A percentile compares a stretch with the other conserved stretches of the same genome.
phyloP scores from a whole-genome alignment of 2,113 vertebrate species.

The Mesembrinibis cayennensis region DNA sequence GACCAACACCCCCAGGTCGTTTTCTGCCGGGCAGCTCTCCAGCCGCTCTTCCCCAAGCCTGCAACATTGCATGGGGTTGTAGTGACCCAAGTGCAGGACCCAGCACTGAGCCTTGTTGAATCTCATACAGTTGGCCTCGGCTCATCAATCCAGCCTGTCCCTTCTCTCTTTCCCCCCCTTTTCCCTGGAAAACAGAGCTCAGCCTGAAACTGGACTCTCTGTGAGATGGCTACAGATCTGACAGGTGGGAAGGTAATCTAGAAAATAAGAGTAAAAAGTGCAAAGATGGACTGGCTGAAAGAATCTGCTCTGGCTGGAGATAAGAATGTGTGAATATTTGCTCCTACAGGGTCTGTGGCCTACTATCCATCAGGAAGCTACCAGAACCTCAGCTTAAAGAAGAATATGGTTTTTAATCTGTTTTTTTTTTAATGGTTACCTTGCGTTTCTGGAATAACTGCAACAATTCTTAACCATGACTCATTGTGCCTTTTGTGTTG shows the following conservation, averaged over 20 bases:
- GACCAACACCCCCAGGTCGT: no score
- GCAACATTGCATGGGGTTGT: no score
- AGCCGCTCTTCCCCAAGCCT: no score
- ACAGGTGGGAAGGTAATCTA: not conserved
- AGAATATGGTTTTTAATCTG: not conserved
- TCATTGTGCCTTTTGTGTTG: fast-evolving
- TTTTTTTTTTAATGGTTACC: not conserved
- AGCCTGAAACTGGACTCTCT: not conserved
- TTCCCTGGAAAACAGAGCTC: not conserved
- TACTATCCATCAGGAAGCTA: not conserved
- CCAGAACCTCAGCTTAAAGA: not conserved
- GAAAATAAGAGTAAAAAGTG: not conserved
- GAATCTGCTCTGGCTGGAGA: not conserved
- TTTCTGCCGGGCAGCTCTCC: no score
- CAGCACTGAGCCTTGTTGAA: no score
- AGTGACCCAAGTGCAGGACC: no score
- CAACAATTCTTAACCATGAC: not conserved
- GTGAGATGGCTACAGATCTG: not conserved
- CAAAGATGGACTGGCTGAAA: not conserved
- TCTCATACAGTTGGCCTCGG: no score
- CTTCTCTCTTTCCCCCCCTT: not conserved
- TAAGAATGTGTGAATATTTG: not conserved
- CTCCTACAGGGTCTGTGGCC: not conserved
- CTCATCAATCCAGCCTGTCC: no score
- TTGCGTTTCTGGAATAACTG: not conserved